A percentile compares a stretch with the other conserved stretches of the same genome.
These are phyloP conservation scores for Volucella inflata DNA, from an alignment of 2,888 invertebrate species.

Conservation along the genomic window DNA sequence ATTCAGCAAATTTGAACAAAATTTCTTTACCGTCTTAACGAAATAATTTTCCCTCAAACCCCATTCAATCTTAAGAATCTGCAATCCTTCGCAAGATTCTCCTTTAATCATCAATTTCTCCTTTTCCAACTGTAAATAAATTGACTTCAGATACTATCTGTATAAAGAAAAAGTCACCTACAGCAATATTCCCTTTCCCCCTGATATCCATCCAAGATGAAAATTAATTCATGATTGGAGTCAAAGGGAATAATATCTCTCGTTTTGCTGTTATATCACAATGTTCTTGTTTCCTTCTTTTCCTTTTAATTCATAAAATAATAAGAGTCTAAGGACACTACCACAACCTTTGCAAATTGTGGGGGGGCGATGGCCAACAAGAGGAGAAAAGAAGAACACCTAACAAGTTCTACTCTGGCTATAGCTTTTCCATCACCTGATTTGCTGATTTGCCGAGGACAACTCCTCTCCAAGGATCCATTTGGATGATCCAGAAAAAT, in stretches of 20 bases:
- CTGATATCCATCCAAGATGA: conserved; percentile 30
- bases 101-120: conserved; percentile 16
- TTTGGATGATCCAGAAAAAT: conserved; percentile 35
- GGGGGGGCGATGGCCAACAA: conserved; percentile 19
- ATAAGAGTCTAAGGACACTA: conserved; percentile 47
- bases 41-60: conserved; percentile 39
- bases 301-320: conserved; percentile 52
- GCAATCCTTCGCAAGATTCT: conserved; percentile 21
- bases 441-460: conserved; percentile 68
- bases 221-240: conserved; percentile 71
- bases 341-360: conserved; percentile 60
- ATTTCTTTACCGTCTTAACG: conserved; percentile 26
- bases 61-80: conserved; percentile 23
- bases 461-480: conserved; percentile 54
- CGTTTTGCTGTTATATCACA: conserved; percentile 57
- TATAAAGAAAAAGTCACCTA: conserved; percentile 34
- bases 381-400: conserved; percentile 20
- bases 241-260: conserved; percentile 58
- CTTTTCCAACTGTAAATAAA: not conserved
- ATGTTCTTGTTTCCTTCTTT: conserved; percentile 64
- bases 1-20: conserved; percentile 43
- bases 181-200: not conserved
- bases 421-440: conserved; percentile 64
- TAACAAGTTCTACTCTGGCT: conserved; percentile 14
- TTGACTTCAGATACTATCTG: not conserved